These are phyloP conservation scores for Dysdera silvatica DNA, from an alignment of 1,140 invertebrate genomes.

Conservation along the genomic window DNA sequence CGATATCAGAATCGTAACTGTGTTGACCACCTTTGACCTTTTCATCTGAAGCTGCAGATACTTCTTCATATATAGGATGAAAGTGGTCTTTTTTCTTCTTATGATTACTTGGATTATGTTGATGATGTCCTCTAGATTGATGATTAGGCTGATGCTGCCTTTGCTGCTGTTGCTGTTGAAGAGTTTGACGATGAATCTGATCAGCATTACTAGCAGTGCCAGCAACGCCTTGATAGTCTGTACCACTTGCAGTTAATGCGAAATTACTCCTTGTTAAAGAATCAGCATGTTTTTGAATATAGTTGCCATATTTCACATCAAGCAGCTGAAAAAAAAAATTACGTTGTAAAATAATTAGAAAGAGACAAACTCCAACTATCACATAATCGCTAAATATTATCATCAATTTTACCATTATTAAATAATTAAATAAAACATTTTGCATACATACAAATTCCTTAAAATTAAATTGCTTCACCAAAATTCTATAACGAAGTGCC, in stretches of 20 bases:
- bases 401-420: too few species aligned
- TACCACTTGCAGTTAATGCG: conserved; percentile 6
- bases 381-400: too few species aligned
- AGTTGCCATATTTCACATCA: conserved; percentile 34
- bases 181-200: not conserved
- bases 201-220: not conserved
- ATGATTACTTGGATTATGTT: not conserved
- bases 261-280: conserved; percentile 28
- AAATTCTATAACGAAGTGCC: too few species aligned
- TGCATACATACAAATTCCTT: too few species aligned
- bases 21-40: conserved; percentile 9
- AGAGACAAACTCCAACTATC: too few species aligned
- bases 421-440: too few species aligned
- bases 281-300: conserved; percentile 22
- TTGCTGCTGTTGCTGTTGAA: conserved; percentile 5
- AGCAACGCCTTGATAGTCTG: too few species aligned
- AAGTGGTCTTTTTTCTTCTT: conserved; percentile 29
- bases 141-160: conserved; percentile 15
- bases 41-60: conserved; percentile 30
- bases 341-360: not conserved
- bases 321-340: conserved; percentile 30
- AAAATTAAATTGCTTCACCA: too few species aligned
- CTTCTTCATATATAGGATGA: conserved; percentile 34
- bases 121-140: not conserved
- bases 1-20: conserved; percentile 28